These are phyloP conservation scores for Barbus barbus DNA, from an alignment of 2,113 vertebrate genomes.

Conservation along the genomic window DNA sequence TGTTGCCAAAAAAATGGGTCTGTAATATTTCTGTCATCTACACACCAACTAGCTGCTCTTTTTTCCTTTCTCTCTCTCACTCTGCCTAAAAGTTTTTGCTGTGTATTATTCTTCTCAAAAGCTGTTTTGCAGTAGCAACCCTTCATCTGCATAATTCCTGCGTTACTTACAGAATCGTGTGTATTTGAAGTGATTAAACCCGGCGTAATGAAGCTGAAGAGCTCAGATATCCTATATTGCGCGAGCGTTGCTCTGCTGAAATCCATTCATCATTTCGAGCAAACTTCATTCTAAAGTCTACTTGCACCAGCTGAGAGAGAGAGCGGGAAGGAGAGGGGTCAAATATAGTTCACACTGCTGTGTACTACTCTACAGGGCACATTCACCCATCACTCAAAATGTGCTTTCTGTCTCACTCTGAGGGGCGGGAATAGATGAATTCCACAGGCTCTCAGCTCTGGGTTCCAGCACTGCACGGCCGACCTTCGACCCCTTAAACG, in stretches of 20 bases:
- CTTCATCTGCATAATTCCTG: conserved; percentile 66
- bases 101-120: background rate
- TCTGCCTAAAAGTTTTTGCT: conserved; percentile 26
- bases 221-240: background rate
- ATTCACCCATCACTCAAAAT: conserved; percentile 46
- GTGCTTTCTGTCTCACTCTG: conserved; percentile 41
- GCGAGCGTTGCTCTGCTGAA: conserved; percentile 15
- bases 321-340: conserved; percentile 46
- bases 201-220: background rate
- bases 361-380: conserved; percentile 52
- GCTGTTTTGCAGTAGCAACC: conserved; percentile 31
- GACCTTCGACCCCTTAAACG: conserved; percentile 30
- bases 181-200: conserved; percentile 45
- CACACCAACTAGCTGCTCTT: conserved; percentile 64
- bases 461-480: background rate
- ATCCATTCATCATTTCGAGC: conserved; percentile 33
- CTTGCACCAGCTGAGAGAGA: conserved; percentile 30
- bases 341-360: conserved; percentile 54
- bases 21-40: conserved; percentile 83
- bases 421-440: conserved; percentile 36
- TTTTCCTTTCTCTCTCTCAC: conserved; percentile 38
- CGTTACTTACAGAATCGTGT: conserved; percentile 46
- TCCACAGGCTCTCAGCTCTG: conserved; percentile 28
- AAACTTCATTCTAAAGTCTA: conserved; percentile 33
- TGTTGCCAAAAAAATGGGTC: conserved; percentile 87